Base-by-base conservation (phyloP, 2,888 invertebrate genomes). In the Phyllotreta striolata region DNA sequence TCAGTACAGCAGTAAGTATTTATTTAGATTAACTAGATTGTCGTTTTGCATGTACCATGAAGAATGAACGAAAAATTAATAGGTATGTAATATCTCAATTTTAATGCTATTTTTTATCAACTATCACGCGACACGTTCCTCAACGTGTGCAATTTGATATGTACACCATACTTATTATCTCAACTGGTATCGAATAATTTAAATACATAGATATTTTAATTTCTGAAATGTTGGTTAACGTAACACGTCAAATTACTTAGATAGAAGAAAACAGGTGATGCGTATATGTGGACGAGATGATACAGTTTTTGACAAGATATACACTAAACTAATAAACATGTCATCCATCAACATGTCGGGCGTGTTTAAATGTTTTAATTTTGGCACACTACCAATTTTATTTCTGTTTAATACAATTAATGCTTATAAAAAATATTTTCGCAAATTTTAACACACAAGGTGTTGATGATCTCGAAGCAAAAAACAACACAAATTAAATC, bases 301-400 rank as follows among this genome's bases (percentile, higher is more conserved):
- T 55, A 64, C 59, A 60, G 24, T 35, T 63, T 57, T 39, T 52
- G 54, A 46, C 52, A 44, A 46, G 34, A 46, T 39, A 40, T 44
- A 43, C 41, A 40, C 43, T 51, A 64, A 55, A 64, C 52, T 57
- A 62, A 65, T 65, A 62, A 65, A 65, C 61, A 54, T 54, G 62
- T 49, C 47, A 62, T 65, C 57, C 60, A 57, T 64, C 63, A 63
- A 57, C 55, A 7, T 49, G 49, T 13, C 12, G 49, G 49, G 34
- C 10, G 12, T 14, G 10, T 49, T 49, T 39, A 34, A 9, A 40
- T 46, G 56, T 44, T 47, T 37, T 44, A 56, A 37, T 56, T 35
- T 56, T 56, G 56, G 56, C 56, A 46, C 13, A 44, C 13, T 24
- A 12, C 8, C 46, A 56, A 6, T 46, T 56, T 46, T 56, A 56